Conservation (phyloP, 2,113 vertebrate genomes). For the Hyperopisus bebe region DNA sequence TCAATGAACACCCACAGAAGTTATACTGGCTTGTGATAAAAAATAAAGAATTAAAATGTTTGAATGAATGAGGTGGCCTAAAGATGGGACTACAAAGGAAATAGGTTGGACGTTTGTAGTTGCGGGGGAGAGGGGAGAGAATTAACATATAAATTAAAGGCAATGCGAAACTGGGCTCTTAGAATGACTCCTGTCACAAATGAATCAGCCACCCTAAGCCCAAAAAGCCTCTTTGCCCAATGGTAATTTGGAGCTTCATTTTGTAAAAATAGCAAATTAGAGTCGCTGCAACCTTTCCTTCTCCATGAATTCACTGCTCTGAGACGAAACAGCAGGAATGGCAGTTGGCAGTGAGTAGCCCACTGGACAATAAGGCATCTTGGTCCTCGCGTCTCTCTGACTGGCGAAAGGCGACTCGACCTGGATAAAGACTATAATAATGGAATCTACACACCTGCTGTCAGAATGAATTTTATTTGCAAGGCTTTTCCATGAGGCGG, state of each 20-base stretch:
- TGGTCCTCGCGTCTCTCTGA: neutral
- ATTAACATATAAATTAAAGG: constrained; percentile 50
- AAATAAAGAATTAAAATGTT: neutral
- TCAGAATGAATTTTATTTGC: neutral
- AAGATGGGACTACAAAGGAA: constrained; percentile 18
- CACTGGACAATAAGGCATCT: neutral
- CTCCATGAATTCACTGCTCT: neutral
- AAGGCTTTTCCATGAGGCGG: neutral
- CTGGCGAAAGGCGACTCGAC: neutral
- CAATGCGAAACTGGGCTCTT: constrained; percentile 20
- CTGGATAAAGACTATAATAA: neutral
- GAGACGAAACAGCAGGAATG: constrained; percentile 1
- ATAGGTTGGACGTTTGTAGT: constrained; percentile 14
- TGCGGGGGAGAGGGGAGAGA: constrained; percentile 5
- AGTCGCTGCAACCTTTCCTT: constrained; percentile 21
- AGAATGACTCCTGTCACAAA: constrained; percentile 36
- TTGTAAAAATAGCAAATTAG: constrained; percentile 29
- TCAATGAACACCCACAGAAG: neutral
- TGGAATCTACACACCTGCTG: neutral
- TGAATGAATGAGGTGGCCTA: constrained; percentile 19
- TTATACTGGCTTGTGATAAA: neutral
- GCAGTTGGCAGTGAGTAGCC: neutral
- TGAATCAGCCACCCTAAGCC: constrained; percentile 35
- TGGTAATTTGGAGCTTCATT: constrained; percentile 22
- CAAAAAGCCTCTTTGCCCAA: neutral